Evolutionary conservation across 1,140 invertebrate species (phyloP).

Genomic region (Maconellicoccus hirsutus): DNA sequence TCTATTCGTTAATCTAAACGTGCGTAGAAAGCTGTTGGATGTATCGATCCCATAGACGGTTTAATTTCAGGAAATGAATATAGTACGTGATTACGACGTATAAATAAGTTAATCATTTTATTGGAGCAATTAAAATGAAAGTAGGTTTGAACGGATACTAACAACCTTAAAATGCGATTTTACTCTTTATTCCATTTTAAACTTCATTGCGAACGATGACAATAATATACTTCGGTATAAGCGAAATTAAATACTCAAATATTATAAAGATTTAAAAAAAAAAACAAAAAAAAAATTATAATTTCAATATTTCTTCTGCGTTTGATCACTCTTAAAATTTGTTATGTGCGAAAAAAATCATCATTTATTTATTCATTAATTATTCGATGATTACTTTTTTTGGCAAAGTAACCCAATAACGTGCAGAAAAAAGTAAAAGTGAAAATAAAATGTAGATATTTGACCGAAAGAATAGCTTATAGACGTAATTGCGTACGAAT

Average conservation of each 20-base stretch:
- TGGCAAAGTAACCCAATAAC: no score
- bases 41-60: neutral
- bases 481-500: neutral
- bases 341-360: no score
- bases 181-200: neutral
- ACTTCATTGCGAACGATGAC: neutral
- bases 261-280: no score
- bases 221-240: no score
- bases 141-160: neutral
- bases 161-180: neutral
- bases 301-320: no score
- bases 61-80: neutral
- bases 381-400: no score
- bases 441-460: neutral
- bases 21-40: conserved; percentile 3
- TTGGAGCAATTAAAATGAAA: conserved; percentile 9
- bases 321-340: no score
- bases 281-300: no score
- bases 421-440: neutral
- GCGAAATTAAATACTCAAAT: no score
- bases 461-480: neutral
- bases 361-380: no score
- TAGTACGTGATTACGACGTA: neutral
- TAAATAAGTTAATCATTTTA: conserved; percentile 1
- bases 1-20: neutral